Percentiles rank a stretch among this genome's conserved stretches.
Evolutionary conservation across 2,797 vertebrate genomes (phyloP).

Genomic region (Atherinosoma microstoma): DNA sequence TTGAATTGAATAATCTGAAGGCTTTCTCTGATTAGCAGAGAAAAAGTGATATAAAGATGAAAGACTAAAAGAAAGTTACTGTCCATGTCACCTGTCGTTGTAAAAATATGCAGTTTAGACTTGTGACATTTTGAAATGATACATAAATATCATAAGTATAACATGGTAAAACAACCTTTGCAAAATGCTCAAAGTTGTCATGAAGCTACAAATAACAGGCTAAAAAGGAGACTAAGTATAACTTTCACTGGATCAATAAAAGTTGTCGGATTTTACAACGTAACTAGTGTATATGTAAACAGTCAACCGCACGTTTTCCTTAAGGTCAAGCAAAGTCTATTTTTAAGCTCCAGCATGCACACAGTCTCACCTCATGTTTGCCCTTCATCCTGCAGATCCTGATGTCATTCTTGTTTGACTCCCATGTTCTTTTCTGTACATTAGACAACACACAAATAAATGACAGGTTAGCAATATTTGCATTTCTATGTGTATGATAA

Average conservation of each 20-base stretch:
- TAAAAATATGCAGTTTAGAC: background rate
- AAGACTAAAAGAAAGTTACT: background rate
- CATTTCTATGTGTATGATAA: background rate
- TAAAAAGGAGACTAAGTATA: background rate
- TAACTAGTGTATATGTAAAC: background rate
- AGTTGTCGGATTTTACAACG: background rate
- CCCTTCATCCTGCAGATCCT: slow-evolving; percentile 97
- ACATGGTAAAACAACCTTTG: background rate
- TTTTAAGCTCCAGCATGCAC: background rate
- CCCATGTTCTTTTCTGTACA: slow-evolving; percentile 92
- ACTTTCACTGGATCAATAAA: background rate
- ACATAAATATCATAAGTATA: background rate
- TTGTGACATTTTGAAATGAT: too few species aligned
- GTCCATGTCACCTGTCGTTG: background rate
- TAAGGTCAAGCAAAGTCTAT: background rate
- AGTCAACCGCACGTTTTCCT: background rate
- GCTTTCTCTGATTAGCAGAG: background rate
- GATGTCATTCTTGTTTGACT: slow-evolving; percentile 94
- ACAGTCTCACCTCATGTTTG: slow-evolving; percentile 89
- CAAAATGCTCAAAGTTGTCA: background rate
- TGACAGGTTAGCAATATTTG: slow-evolving; percentile 24
- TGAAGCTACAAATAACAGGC: background rate
- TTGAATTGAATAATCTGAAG: too few species aligned
- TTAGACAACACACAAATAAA: slow-evolving; percentile 20
- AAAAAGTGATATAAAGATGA: background rate